Evolutionary conservation across 64 coral and sea anemone species (phyloP).

Genomic region (Pocillopora damicornis): DNA sequence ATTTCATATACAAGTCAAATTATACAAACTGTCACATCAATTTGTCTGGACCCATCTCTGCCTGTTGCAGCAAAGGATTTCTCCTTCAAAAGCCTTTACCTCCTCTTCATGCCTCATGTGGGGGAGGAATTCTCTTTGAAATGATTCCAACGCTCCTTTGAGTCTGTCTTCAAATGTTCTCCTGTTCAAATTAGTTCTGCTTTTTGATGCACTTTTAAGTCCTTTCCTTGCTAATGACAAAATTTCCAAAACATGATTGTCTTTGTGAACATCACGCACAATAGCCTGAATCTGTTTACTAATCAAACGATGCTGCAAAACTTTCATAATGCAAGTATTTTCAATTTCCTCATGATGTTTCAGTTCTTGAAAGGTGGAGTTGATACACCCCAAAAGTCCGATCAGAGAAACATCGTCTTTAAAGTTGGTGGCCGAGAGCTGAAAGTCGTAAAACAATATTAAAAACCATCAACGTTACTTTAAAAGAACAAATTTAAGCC

Average conservation of each 20-base stretch:
- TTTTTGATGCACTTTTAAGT: slow-evolving; percentile 67
- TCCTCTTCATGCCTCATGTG: slow-evolving; percentile 99
- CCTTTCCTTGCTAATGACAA: slow-evolving; percentile 80
- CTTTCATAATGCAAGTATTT: slow-evolving; percentile 86
- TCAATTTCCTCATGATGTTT: slow-evolving; percentile 99
- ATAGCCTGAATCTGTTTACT: slow-evolving; percentile 67
- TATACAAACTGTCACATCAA: no score
- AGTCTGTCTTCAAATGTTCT: slow-evolving; percentile 76
- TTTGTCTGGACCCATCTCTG: no score
- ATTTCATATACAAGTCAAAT: no score
- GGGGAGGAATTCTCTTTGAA: slow-evolving; percentile 90
- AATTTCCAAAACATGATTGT: slow-evolving; percentile 87
- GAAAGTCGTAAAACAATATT: not conserved
- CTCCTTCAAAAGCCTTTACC: slow-evolving; percentile 8
- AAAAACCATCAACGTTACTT: not conserved
- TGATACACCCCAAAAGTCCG: slow-evolving; percentile 69
- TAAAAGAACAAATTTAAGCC: no score
- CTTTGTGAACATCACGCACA: slow-evolving; percentile 79
- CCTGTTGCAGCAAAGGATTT: no score
- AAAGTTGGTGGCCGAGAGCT: slow-evolving; percentile 80
- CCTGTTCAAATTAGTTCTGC: slow-evolving; percentile 64
- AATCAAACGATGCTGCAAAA: slow-evolving; percentile 77
- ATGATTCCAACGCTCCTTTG: slow-evolving; percentile 75
- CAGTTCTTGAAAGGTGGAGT: slow-evolving; percentile 88
- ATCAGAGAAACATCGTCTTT: slow-evolving; percentile 65